Conservation (phyloP, 1,140 invertebrate species). For the Drosophila nasuta region DNA sequence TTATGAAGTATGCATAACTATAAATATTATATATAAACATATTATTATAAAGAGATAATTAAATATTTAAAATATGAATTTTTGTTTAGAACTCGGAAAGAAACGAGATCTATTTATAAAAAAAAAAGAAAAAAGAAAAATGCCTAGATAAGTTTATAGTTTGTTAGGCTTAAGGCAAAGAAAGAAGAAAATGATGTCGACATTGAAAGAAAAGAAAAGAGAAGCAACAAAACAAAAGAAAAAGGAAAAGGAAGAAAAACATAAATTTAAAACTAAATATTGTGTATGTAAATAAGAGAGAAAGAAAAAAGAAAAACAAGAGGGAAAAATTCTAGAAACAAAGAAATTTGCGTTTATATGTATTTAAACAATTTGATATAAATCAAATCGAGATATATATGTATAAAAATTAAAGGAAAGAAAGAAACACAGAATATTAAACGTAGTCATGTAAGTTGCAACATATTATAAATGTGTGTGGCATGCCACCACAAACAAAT, state of each 20-base stretch:
- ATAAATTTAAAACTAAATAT: neutral
- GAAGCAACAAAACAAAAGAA: slow-evolving; percentile 1
- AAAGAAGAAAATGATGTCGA: neutral
- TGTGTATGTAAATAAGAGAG: slow-evolving; percentile 22
- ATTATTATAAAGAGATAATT: neutral
- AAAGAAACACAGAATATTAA: slow-evolving; percentile 1
- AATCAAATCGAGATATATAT: slow-evolving; percentile 36
- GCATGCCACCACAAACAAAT: slow-evolving; percentile 21
- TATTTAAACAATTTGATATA: slow-evolving; percentile 44
- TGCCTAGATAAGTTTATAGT: slow-evolving; percentile 20
- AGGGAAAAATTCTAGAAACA: slow-evolving; percentile 13
- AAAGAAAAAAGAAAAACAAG: neutral
- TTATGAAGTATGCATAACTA: slow-evolving; percentile 9
- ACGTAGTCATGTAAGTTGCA: slow-evolving; percentile 24
- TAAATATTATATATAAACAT: slow-evolving; percentile 2
- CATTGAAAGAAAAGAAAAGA: neutral
- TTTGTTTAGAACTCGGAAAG: slow-evolving; percentile 4
- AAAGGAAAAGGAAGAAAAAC: neutral
- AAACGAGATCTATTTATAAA: slow-evolving; percentile 12
- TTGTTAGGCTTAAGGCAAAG: slow-evolving; percentile 18
- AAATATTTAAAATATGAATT: slow-evolving; percentile 17
- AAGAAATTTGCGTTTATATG: slow-evolving; percentile 46
- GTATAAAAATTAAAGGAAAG: slow-evolving; percentile 10
- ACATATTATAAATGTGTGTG: slow-evolving; percentile 5
- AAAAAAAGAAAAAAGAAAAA: neutral